These are phyloP conservation scores for Caradrina kadenii DNA, from an alignment of 2,888 invertebrate genomes.

Conservation along the genomic window DNA sequence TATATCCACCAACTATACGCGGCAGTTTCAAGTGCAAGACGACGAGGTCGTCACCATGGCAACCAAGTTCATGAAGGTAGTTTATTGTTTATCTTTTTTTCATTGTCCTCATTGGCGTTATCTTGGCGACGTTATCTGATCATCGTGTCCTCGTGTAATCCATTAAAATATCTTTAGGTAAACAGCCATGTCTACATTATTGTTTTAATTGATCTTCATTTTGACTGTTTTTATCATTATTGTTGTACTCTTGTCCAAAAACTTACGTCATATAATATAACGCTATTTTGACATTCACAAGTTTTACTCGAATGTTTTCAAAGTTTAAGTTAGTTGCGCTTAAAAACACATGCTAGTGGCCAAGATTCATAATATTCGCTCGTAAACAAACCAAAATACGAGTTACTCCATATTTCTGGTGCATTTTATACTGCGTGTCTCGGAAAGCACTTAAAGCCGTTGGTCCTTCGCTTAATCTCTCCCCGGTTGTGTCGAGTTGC, in stretches of 20 bases:
- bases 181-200: neutral
- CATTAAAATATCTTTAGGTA: neutral
- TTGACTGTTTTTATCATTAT: neutral
- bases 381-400: too few species aligned
- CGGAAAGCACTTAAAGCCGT: too few species aligned
- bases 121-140: neutral
- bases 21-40: slow-evolving; percentile 95
- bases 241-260: too few species aligned
- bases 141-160: neutral
- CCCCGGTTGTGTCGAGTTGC: too few species aligned
- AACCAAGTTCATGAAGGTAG: slow-evolving; percentile 96
- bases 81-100: neutral
- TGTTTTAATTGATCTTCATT: neutral
- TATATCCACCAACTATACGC: slow-evolving; percentile 93
- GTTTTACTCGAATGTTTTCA: too few species aligned
- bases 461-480: too few species aligned
- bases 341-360: too few species aligned
- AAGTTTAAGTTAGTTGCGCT: too few species aligned
- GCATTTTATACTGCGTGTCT: neutral
- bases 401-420: neutral
- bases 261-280: too few species aligned
- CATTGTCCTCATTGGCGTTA: neutral
- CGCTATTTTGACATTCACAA: too few species aligned
- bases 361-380: too few species aligned
- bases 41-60: slow-evolving; percentile 96